phyloP scores from a whole-genome alignment of 2,113 vertebrate species.

The Epinephelus lanceolatus region DNA sequence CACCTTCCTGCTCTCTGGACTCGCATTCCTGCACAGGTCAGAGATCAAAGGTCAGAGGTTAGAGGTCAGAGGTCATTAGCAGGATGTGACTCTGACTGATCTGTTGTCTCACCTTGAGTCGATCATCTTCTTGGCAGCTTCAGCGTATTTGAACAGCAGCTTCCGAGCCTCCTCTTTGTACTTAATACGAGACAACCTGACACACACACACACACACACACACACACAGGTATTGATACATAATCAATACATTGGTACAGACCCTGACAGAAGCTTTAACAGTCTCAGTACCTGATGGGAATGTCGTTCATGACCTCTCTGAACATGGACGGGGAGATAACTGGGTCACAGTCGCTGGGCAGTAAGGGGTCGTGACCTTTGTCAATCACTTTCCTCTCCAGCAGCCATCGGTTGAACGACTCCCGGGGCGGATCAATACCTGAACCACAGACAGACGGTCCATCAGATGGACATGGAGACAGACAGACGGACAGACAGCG shows the following conservation, averaged over 20 bases:
- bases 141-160: slow-evolving; percentile 96
- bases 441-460: slow-evolving; percentile 55
- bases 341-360: slow-evolving; percentile 94
- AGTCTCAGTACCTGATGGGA: slow-evolving; percentile 90
- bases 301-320: slow-evolving; percentile 99
- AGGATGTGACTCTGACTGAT: neutral
- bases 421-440: slow-evolving; percentile 97
- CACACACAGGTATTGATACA: neutral
- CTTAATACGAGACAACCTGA: slow-evolving; percentile 96
- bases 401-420: slow-evolving; percentile 98
- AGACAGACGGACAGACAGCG: neutral
- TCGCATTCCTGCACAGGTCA: slow-evolving; percentile 89
- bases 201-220: slow-evolving; percentile 2
- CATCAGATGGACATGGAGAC: neutral
- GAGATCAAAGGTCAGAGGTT: neutral
- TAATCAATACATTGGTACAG: too few relatives aligned
- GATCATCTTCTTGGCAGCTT: slow-evolving; percentile 96
- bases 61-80: neutral
- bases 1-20: slow-evolving; percentile 96
- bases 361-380: slow-evolving; percentile 94
- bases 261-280: neutral
- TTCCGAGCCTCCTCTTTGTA: slow-evolving; percentile 97
- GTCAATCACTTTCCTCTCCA: slow-evolving; percentile 96
- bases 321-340: slow-evolving; percentile 98
- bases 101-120: slow-evolving; percentile 90